A percentile compares a stretch with the other conserved stretches of the same genome.
phyloP scores from a whole-genome alignment of 1,140 invertebrate genomes.

The Drosophila nebulosa region DNA sequence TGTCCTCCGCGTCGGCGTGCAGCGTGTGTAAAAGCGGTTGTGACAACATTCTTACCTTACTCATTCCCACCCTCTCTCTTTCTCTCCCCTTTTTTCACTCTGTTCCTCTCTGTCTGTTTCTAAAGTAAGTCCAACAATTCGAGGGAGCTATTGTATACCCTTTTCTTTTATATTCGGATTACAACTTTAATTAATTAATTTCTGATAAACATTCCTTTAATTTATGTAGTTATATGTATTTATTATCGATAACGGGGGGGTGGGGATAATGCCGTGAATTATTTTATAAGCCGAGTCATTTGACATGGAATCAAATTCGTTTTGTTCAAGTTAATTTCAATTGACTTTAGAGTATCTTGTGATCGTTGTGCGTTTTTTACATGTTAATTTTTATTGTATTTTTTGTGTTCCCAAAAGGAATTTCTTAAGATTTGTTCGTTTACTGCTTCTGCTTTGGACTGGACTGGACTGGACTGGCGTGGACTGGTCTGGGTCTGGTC shows the following conservation, averaged over 20 bases:
- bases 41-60: conserved; percentile 64
- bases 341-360: conserved; percentile 5
- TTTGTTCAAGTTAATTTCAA: no score
- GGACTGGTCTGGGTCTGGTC: conserved; percentile 53
- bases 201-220: no score
- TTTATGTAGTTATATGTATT: no score
- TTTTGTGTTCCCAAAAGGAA: conserved; percentile 63
- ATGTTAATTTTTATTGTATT: conserved; percentile 10
- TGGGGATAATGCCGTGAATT: no score
- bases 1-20: background rate
- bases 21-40: conserved; percentile 60
- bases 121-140: background rate
- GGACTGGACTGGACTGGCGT: conserved; percentile 54
- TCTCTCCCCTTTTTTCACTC: conserved; percentile 7
- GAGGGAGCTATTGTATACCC: conserved; percentile 13
- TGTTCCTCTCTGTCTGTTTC: background rate
- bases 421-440: conserved; percentile 58
- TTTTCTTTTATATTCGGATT: background rate
- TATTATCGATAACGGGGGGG: no score
- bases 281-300: no score
- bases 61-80: conserved; percentile 29
- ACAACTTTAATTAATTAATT: no score
- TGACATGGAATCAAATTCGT: no score
- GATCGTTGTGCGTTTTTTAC: conserved; percentile 1
- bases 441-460: conserved; percentile 57